Evolutionary conservation across 37 sponge, comb jelly and placozoan species (phyloP).

Genomic region (Halisarca cf. caerulea): DNA sequence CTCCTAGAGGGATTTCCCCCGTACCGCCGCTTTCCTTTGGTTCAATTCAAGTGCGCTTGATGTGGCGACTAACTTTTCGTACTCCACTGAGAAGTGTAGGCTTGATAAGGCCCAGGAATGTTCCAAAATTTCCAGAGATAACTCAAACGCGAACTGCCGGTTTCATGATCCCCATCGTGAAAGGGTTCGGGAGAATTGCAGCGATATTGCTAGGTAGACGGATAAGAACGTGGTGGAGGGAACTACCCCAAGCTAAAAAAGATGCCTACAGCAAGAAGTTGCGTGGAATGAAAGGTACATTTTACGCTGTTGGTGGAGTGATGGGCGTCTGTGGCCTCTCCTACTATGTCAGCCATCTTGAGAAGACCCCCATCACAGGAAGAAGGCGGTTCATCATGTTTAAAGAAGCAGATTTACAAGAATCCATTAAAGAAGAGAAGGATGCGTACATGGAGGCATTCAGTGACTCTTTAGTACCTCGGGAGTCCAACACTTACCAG

Average conservation of each 20-base stretch:
- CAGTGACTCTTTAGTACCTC: not conserved
- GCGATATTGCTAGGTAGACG: slow-evolving; percentile 37
- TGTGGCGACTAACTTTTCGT: too few species aligned
- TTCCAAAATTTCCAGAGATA: not conserved
- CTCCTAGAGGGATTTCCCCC: too few species aligned
- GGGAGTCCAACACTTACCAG: slow-evolving; percentile 20
- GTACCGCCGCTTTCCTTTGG: too few species aligned
- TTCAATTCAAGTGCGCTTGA: too few species aligned
- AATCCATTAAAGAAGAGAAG: slow-evolving; percentile 30
- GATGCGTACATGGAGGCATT: not conserved
- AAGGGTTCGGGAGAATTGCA: slow-evolving; percentile 1
- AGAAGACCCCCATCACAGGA: slow-evolving; percentile 53
- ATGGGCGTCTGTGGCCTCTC: not conserved
- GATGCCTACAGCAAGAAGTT: not conserved
- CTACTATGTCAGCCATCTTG: slow-evolving; percentile 48
- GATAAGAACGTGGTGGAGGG: slow-evolving; percentile 34
- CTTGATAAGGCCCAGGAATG: too few species aligned
- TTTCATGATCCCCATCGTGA: slow-evolving; percentile 14
- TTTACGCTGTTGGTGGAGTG: slow-evolving; percentile 35
- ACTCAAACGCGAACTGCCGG: not conserved
- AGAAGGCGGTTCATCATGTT: slow-evolving; percentile 61
- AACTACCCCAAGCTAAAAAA: slow-evolving; percentile 36
- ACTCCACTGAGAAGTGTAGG: too few species aligned
- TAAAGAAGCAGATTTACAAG: slow-evolving; percentile 1
- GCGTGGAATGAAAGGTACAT: not conserved